Percentiles rank a stretch among this genome's conserved stretches.
Conservation (phyloP, 2,888 invertebrate species). For the Melinaea marsaeus region DNA sequence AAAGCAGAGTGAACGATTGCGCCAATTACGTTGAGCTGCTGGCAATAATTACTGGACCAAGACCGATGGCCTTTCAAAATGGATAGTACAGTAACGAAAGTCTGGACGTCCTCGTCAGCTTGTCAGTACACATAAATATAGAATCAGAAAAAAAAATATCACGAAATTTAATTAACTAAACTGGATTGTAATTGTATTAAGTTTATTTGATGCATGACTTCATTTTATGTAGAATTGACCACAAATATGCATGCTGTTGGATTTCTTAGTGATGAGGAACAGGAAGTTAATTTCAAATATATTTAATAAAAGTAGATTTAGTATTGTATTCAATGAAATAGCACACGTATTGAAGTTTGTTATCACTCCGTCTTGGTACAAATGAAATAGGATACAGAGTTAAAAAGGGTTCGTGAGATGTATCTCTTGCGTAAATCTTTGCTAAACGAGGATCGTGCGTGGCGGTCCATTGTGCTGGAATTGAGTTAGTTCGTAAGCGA, state of each 20-base stretch:
- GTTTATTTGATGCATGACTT: too few species aligned
- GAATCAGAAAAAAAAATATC: too few species aligned
- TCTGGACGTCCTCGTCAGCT: not conserved
- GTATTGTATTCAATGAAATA: constrained; percentile 2
- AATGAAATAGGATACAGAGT: constrained; percentile 32
- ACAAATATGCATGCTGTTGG: too few species aligned
- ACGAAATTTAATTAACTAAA: too few species aligned
- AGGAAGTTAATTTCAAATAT: too few species aligned
- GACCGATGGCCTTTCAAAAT: constrained; percentile 36
- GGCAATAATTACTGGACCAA: constrained; percentile 41
- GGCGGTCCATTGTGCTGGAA: constrained; percentile 35
- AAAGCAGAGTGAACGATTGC: constrained; percentile 40
- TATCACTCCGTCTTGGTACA: constrained; percentile 6
- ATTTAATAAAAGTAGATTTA: not conserved
- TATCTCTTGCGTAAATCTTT: constrained; percentile 45
- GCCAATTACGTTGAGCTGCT: constrained; percentile 39
- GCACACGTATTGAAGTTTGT: constrained; percentile 3
- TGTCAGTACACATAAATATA: too few species aligned
- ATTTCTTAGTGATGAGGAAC: too few species aligned
- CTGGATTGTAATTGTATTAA: too few species aligned
- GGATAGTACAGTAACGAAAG: constrained; percentile 15
- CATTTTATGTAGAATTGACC: too few species aligned
- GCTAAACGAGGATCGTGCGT: constrained; percentile 44
- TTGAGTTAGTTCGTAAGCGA: constrained; percentile 32
- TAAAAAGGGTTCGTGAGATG: constrained; percentile 52